Base-by-base conservation (phyloP, 2,797 vertebrate genomes). In the Danio jaintianensis region DNA sequence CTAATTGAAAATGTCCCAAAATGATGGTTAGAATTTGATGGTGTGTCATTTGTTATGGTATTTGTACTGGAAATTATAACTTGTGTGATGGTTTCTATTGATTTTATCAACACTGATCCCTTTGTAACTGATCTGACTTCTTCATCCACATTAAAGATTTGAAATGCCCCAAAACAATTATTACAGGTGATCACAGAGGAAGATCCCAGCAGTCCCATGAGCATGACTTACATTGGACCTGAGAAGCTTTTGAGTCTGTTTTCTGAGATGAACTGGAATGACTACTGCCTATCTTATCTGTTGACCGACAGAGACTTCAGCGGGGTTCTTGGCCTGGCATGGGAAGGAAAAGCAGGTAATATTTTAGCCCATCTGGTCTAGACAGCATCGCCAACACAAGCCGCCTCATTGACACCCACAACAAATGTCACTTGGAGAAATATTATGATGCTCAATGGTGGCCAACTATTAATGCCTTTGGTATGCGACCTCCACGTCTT, bases 201-300 rank as follows among this genome's bases (percentile, higher is more conserved):
- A 5, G 86, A 95, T 15, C 83, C 85, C 7, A 83, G 75, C 0
- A 88, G 89, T 63, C 89, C 91, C 0, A 82, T 95, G 40, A 7
- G 87, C 58, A 87, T 85, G 52, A 86, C 85, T 7, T 94, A 88
- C 85, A 90, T 95, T 0, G 94, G 95, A 1, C 91, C 93, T 0
- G 95, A 96, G 86, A 95, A 93, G 75, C 90, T 96, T 10, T 77
- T 96, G 66, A 94, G 91, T 85, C 66, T 96, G 20, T 94, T 88
- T 83, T 95, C 95, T 0, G 88, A 92, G 82, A 85, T 43, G 2
- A 92, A 93, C 89, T 96, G 94, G 95, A 90, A 90, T 11, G 90
- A 93, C 61, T 94, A 91, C 87, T 96, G 95, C 75, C 89, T 96
- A 63, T 95, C 95, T n/a, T 96, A 94, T 77, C 91, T 96, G 78